Evolutionary conservation across 2,888 invertebrate species (phyloP).

Genomic region (Aspidiotus rigidus): DNA sequence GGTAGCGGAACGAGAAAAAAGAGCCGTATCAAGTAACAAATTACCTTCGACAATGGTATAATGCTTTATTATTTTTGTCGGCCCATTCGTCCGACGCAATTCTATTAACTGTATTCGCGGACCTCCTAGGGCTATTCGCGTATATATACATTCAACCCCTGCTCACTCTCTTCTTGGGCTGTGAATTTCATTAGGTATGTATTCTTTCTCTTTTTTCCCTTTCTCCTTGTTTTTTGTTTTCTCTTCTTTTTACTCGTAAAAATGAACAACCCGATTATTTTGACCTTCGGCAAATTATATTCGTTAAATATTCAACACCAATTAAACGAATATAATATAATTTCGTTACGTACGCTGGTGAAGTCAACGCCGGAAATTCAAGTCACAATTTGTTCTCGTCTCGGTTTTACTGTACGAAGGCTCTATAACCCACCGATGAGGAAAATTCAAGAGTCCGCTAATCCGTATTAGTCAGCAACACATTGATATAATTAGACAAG

Average conservation of each 20-base stretch:
- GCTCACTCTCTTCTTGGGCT: no score
- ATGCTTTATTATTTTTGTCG: conserved; percentile 31
- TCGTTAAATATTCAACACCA: neutral
- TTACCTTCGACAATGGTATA: conserved; percentile 32
- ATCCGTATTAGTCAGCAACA: no score
- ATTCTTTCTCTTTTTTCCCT: neutral
- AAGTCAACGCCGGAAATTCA: no score
- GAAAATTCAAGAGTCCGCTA: no score
- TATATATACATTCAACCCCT: conserved; percentile 4
- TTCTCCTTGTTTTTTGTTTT: neutral
- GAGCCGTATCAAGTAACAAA: conserved; percentile 30
- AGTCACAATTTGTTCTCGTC: no score
- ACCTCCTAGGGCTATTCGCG: conserved; percentile 29
- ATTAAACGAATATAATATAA: neutral
- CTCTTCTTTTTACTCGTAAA: neutral
- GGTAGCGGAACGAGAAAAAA: neutral
- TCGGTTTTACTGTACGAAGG: no score
- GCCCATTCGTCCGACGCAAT: conserved; percentile 18
- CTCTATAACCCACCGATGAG: no score
- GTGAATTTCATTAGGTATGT: neutral
- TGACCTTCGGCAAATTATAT: neutral
- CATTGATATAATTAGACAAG: no score
- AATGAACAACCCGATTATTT: neutral
- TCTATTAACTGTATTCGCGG: conserved; percentile 27
- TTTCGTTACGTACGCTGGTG: no score